Evolutionary conservation across 35 echinoderm and acorn worm genomes (phyloP).

Genomic region (Strongylocentrotus purpuratus): DNA sequence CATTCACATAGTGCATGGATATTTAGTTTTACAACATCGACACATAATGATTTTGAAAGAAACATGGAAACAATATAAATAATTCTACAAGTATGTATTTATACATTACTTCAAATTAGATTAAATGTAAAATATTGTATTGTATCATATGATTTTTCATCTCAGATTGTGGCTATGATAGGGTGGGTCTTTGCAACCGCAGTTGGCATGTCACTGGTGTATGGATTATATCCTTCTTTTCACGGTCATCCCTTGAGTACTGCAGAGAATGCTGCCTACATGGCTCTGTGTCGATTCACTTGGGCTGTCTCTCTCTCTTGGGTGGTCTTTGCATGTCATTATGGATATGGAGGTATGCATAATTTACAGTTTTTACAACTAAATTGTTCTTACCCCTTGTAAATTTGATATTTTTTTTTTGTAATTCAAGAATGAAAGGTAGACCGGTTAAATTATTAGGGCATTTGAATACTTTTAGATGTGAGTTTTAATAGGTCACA

Average conservation of each 20-base stretch:
- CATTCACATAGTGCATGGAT: too few species aligned
- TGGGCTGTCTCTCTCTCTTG: conserved; percentile 73
- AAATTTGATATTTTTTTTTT: neutral
- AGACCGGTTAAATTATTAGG: too few species aligned
- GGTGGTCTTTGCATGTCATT: conserved; percentile 81
- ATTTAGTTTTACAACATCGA: too few species aligned
- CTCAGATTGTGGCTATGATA: conserved; percentile 37
- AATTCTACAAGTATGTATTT: too few species aligned
- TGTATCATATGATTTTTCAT: neutral
- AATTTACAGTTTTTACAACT: neutral
- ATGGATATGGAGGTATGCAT: conserved; percentile 71
- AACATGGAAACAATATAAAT: too few species aligned
- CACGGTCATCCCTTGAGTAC: neutral
- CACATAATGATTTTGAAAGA: too few species aligned
- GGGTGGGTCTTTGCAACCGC: conserved; percentile 68
- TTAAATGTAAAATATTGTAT: neutral
- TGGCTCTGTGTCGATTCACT: conserved; percentile 57
- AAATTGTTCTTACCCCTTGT: too few species aligned
- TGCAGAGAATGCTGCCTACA: conserved; percentile 42
- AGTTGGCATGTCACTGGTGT: conserved; percentile 66
- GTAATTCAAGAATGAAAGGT: too few species aligned
- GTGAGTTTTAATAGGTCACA: too few species aligned
- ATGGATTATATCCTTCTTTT: conserved; percentile 66
- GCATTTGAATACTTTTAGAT: too few species aligned
- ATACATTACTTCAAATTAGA: too few species aligned